phyloP scores from a whole-genome alignment of 2,797 vertebrate species.

The Tenualosa thibaudeaui region DNA sequence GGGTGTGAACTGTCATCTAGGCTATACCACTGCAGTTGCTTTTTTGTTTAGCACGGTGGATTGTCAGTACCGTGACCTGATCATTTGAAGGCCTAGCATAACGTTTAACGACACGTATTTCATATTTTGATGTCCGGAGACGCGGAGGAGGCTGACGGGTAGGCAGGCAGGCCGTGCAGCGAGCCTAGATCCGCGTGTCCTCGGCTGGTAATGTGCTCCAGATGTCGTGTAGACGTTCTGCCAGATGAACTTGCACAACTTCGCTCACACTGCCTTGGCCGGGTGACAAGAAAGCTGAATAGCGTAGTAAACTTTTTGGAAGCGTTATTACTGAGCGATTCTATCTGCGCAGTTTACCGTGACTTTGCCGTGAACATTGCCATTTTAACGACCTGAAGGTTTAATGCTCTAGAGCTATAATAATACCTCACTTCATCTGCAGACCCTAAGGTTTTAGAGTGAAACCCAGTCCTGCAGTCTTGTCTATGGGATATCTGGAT shows the following conservation, averaged over 20 bases:
- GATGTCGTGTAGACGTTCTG: slow-evolving; percentile 72
- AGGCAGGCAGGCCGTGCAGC: slow-evolving; percentile 57
- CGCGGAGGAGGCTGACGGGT: slow-evolving; percentile 19
- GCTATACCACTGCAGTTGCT: neutral
- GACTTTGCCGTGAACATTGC: neutral
- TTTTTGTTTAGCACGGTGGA: no score
- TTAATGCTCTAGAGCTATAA: neutral
- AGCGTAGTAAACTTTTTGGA: slow-evolving; percentile 61
- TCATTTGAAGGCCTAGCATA: slow-evolving; percentile 43
- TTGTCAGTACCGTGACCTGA: slow-evolving; percentile 20
- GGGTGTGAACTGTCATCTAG: neutral
- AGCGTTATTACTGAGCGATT: slow-evolving; percentile 51
- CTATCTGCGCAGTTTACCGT: slow-evolving; percentile 31
- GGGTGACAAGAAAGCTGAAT: slow-evolving; percentile 65
- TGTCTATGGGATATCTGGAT: neutral
- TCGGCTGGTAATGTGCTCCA: slow-evolving; percentile 77
- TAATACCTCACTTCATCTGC: neutral
- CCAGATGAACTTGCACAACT: slow-evolving; percentile 82
- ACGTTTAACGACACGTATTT: slow-evolving; percentile 66
- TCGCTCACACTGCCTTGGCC: slow-evolving; percentile 67
- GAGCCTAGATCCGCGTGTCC: slow-evolving; percentile 70
- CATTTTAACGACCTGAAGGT: neutral
- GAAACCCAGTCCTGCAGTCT: neutral
- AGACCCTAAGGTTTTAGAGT: neutral
- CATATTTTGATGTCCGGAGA: slow-evolving; percentile 65